A percentile compares a stretch with the other conserved stretches of the same genome.
Evolutionary conservation across 2,113 vertebrate genomes (phyloP).

Genomic region (Coregonus clupeaformis): DNA sequence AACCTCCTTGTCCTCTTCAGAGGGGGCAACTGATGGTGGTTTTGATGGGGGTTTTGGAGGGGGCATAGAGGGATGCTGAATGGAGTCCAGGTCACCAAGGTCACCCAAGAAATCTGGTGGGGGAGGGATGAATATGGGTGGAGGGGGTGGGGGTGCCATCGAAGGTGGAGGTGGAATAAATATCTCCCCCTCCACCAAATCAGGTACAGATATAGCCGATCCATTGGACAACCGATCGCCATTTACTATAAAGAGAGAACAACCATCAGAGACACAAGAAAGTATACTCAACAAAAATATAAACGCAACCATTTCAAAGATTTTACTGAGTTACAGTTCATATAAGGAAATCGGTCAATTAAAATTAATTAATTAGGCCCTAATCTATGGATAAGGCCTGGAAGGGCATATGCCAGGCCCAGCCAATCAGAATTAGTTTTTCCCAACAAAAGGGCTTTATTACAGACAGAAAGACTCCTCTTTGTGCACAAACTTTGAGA

Average conservation of each 20-base stretch:
- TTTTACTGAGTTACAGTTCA: too few relatives aligned
- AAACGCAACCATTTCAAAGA: too few relatives aligned
- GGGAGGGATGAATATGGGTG: slow-evolving; percentile 43
- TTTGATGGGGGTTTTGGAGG: slow-evolving; percentile 67
- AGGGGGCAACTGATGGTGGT: slow-evolving; percentile 33
- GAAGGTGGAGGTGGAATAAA: slow-evolving; percentile 82
- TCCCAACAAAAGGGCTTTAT: too few relatives aligned
- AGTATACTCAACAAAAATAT: background rate
- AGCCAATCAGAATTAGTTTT: too few relatives aligned
- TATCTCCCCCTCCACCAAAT: slow-evolving; percentile 69
- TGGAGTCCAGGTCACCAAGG: slow-evolving; percentile 50
- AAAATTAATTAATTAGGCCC: too few relatives aligned
- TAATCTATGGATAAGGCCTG: too few relatives aligned
- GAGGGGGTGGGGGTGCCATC: slow-evolving; percentile 74
- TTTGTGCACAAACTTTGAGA: too few relatives aligned
- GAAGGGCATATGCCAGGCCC: too few relatives aligned
- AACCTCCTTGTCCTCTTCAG: slow-evolving; percentile 42
- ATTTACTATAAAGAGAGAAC: slow-evolving; percentile 62
- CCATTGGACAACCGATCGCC: slow-evolving; percentile 70
- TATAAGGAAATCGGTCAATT: too few relatives aligned
- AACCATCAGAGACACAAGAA: background rate
- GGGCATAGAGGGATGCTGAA: slow-evolving; percentile 61
- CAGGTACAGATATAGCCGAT: slow-evolving; percentile 61
- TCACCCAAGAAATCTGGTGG: slow-evolving; percentile 56
- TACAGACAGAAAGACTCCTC: too few relatives aligned